Conservation (phyloP, 2,113 vertebrate species). For the Macquaria australasica region DNA sequence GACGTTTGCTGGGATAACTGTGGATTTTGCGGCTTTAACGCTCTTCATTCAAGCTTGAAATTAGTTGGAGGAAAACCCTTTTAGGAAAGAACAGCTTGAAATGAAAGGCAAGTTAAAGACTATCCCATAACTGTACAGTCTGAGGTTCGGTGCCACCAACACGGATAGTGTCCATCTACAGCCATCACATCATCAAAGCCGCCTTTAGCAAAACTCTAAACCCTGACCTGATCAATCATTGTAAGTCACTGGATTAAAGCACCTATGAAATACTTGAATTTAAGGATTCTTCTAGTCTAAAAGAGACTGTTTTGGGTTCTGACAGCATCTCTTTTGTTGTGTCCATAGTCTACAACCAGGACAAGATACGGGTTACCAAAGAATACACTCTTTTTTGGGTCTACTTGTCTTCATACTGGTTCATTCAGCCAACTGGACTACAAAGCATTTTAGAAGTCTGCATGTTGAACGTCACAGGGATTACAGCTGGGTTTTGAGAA, state of each 20-base stretch:
- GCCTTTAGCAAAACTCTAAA: background rate
- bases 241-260: background rate
- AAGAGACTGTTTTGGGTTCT: background rate
- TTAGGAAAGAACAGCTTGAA: background rate
- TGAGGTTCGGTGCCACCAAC: background rate
- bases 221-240: background rate
- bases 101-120: background rate
- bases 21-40: background rate
- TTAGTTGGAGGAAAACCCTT: background rate
- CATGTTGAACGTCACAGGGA: background rate
- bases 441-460: background rate
- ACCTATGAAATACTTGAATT: background rate
- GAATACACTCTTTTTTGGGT: background rate
- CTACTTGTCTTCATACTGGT: background rate
- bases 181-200: background rate
- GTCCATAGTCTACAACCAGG: too few relatives aligned
- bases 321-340: too few relatives aligned
- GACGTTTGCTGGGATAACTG: background rate
- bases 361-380: background rate
- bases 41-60: background rate
- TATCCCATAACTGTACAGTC: too few relatives aligned
- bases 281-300: background rate
- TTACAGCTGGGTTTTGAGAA: background rate
- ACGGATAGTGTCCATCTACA: background rate
- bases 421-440: background rate